phyloP scores from a whole-genome alignment of 2,888 invertebrate genomes.

The Coelopa pilipes region DNA sequence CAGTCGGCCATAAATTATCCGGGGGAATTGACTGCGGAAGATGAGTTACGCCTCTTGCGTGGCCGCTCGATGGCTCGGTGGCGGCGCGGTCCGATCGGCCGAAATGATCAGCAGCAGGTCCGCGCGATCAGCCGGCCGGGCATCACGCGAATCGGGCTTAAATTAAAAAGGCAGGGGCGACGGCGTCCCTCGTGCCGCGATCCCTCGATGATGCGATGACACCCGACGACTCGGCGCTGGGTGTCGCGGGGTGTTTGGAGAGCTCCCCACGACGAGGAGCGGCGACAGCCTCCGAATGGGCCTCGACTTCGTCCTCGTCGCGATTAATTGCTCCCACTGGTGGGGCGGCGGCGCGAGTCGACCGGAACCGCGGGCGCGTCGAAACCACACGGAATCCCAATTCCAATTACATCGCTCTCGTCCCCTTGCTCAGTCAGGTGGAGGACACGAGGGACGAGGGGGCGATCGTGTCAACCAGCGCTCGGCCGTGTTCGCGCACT shows the following conservation, averaged over 20 bases:
- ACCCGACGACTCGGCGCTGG: constrained; percentile 24
- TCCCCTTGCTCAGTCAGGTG: no score
- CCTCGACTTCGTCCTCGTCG: no score
- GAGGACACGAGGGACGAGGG: no score
- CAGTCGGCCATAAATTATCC: constrained; percentile 30
- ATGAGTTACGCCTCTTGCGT: constrained; percentile 36
- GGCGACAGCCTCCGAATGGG: no score
- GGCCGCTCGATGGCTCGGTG: neutral
- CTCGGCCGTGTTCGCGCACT: neutral
- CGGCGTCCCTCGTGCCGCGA: no score
- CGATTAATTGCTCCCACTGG: constrained; percentile 1
- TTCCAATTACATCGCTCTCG: neutral
- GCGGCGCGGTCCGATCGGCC: neutral
- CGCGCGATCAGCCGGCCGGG: neutral
- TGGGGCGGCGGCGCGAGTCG: neutral
- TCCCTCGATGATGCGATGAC: constrained; percentile 36
- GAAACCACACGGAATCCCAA: neutral
- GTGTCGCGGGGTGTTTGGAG: neutral
- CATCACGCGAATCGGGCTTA: constrained; percentile 10
- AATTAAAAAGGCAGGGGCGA: no score
- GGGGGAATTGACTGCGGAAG: constrained; percentile 30
- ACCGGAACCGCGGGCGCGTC: neutral
- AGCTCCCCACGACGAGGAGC: neutral
- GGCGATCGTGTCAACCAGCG: neutral
- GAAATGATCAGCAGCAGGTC: neutral